These are phyloP conservation scores for Autographa pulchrina DNA, from an alignment of 2,888 invertebrate genomes.

Conservation along the genomic window DNA sequence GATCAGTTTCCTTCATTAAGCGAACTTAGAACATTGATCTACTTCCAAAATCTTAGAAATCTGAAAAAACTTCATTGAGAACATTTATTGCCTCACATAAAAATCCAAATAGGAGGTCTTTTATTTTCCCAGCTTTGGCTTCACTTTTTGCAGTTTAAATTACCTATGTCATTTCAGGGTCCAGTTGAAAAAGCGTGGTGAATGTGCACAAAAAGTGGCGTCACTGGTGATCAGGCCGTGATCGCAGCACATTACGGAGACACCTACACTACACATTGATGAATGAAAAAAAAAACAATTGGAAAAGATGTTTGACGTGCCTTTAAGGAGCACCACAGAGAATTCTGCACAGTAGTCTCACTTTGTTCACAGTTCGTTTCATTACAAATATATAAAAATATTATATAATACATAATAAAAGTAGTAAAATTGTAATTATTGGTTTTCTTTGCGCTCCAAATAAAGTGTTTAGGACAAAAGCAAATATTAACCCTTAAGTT, in stretches of 20 bases:
- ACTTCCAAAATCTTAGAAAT: neutral
- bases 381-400: no score
- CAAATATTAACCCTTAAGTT: no score
- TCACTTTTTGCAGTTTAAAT: constrained; percentile 42
- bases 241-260: constrained; percentile 61
- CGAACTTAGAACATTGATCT: neutral
- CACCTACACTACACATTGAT: constrained; percentile 48
- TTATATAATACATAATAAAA: no score
- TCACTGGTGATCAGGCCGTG: constrained; percentile 48
- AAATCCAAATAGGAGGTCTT: neutral
- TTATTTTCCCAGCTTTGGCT: neutral
- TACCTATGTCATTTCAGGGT: constrained; percentile 58
- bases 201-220: constrained; percentile 48
- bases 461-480: no score
- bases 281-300: constrained; percentile 79
- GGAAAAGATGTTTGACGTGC: constrained; percentile 75
- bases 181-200: constrained; percentile 47
- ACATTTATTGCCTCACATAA: neutral
- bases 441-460: no score
- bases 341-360: constrained; percentile 44
- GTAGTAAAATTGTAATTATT: neutral
- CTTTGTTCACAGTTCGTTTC: constrained; percentile 10
- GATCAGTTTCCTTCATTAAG: no score
- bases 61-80: neutral
- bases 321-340: constrained; percentile 49